Evolutionary conservation across 1,140 invertebrate genomes (phyloP).

Genomic region (Drosophila asahinai): DNA sequence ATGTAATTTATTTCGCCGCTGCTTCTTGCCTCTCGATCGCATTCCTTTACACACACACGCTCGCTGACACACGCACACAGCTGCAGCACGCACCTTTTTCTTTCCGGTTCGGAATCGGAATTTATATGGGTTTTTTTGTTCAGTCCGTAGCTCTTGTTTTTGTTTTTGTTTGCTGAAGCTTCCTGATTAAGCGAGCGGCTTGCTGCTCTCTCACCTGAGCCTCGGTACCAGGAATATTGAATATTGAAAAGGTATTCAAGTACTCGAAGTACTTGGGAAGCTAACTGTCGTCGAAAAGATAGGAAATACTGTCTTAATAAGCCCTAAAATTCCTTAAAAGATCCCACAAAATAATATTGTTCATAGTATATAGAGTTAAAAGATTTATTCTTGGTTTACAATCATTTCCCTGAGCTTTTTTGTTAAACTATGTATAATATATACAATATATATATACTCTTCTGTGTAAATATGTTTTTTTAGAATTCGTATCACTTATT

Average conservation of each 20-base stretch:
- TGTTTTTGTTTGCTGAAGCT: slow-evolving; percentile 45
- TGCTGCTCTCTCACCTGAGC: slow-evolving; percentile 14
- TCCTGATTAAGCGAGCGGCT: slow-evolving; percentile 21
- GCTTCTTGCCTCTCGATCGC: slow-evolving; percentile 58
- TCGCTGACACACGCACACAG: slow-evolving; percentile 24
- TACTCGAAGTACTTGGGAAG: background rate
- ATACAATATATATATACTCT: too few relatives aligned
- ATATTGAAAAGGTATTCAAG: background rate
- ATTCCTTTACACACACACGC: slow-evolving; percentile 60
- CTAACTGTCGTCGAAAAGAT: too few relatives aligned
- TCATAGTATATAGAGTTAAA: too few relatives aligned
- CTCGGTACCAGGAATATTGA: background rate
- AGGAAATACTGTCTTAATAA: too few relatives aligned
- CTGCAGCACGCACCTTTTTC: slow-evolving; percentile 74
- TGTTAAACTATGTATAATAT: too few relatives aligned
- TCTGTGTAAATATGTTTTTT: too few relatives aligned
- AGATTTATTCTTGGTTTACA: too few relatives aligned
- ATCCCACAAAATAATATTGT: too few relatives aligned
- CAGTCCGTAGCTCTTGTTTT: slow-evolving; percentile 5
- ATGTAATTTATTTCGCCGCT: slow-evolving; percentile 80
- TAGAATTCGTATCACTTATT: too few relatives aligned
- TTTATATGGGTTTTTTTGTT: slow-evolving; percentile 71
- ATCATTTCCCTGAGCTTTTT: too few relatives aligned
- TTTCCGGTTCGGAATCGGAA: slow-evolving; percentile 76
- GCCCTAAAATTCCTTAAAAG: background rate